Conservation (phyloP, 1,140 invertebrate species). For the Drosophila murphyi region DNA sequence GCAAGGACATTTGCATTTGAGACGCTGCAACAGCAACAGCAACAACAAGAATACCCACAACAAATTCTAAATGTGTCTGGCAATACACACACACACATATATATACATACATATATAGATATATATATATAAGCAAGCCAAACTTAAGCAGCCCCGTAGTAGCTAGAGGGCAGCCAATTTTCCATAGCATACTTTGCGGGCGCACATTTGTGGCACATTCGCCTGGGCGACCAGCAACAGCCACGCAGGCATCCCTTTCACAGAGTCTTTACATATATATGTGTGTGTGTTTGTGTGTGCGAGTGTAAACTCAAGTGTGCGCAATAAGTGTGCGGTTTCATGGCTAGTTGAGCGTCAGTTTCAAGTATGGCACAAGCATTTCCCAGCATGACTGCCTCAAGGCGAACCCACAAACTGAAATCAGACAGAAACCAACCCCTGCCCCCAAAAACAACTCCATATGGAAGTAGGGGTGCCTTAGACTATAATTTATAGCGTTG, state of each 20-base stretch:
- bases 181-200: slow-evolving; percentile 51
- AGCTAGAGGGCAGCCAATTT: slow-evolving; percentile 43
- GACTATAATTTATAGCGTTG: not conserved
- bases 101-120: not conserved
- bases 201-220: slow-evolving; percentile 71
- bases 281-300: slow-evolving; percentile 10
- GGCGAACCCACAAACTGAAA: slow-evolving; percentile 4
- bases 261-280: slow-evolving; percentile 4
- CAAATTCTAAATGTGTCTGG: slow-evolving; percentile 29
- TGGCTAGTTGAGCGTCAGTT: slow-evolving; percentile 46
- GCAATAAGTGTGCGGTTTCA: slow-evolving; percentile 54
- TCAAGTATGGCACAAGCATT: slow-evolving; percentile 40
- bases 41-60: slow-evolving; percentile 1
- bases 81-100: not conserved
- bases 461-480: not conserved
- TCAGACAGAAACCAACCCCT: not conserved
- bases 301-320: slow-evolving; percentile 40
- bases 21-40: slow-evolving; percentile 22
- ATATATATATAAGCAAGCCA: not conserved
- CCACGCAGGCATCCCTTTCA: slow-evolving; percentile 13
- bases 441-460: not conserved
- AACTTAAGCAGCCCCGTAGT: slow-evolving; percentile 30
- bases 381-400: slow-evolving; percentile 25
- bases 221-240: slow-evolving; percentile 64
- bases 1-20: slow-evolving; percentile 52